phyloP scores from a whole-genome alignment of 2,888 invertebrate species.

The Andrena chrysosceles region DNA sequence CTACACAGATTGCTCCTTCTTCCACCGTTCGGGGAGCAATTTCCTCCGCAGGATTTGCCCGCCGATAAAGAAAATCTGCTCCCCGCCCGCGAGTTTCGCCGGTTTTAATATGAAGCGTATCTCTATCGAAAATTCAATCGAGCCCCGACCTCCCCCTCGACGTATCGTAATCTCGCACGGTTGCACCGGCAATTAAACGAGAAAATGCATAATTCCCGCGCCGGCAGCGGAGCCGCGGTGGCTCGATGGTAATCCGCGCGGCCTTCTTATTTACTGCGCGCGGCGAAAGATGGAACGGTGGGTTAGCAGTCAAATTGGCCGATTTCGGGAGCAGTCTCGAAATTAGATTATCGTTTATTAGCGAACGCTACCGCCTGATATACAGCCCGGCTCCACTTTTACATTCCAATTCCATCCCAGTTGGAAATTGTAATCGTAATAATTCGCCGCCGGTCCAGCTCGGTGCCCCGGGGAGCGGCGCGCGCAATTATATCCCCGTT shows the following conservation, averaged over 20 bases:
- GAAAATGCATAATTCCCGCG: conserved; percentile 23
- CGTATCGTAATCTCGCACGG: conserved; percentile 13
- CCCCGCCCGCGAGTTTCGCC: conserved; percentile 22
- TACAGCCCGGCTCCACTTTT: conserved; percentile 56
- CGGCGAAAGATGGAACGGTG: not conserved
- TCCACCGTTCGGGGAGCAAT: conserved; percentile 11
- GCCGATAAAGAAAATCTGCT: conserved; percentile 26
- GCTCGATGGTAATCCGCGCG: conserved; percentile 1
- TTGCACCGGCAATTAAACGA: conserved; percentile 24
- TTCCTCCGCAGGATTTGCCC: conserved; percentile 21
- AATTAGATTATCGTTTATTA: conserved; percentile 65
- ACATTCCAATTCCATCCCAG: conserved; percentile 52
- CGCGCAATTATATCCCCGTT: conserved; percentile 38
- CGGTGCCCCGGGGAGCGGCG: conserved; percentile 28
- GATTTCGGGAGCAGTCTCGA: conserved; percentile 50
- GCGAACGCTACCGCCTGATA: conserved; percentile 49
- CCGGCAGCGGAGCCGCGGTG: not conserved
- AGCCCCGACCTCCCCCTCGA: not conserved
- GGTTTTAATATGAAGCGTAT: conserved; percentile 26
- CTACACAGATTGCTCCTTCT: no score
- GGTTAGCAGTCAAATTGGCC: conserved; percentile 50
- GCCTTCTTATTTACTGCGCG: conserved; percentile 37
- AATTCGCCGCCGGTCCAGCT: conserved; percentile 41
- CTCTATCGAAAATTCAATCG: conserved; percentile 24
- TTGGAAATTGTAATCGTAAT: conserved; percentile 63